A percentile compares a stretch with the other conserved stretches of the same genome.
These are phyloP conservation scores for Trinorchestia longiramus DNA, from an alignment of 1,140 invertebrate genomes.

Conservation along the genomic window DNA sequence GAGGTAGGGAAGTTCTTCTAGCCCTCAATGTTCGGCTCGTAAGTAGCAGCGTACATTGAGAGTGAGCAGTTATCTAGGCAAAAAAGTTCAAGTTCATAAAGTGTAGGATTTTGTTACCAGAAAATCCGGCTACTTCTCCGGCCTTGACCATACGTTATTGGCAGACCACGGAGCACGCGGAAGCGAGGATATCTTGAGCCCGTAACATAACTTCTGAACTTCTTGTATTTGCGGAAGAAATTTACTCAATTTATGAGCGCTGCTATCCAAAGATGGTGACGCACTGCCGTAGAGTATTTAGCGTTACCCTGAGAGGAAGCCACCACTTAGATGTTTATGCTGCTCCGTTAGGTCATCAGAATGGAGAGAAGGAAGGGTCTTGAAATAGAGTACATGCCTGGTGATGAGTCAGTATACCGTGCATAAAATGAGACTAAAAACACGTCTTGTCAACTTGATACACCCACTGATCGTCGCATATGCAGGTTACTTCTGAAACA, in stretches of 20 bases:
- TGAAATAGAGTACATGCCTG: neutral
- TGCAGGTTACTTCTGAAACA: neutral
- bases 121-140: neutral
- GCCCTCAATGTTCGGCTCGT: neutral
- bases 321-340: neutral
- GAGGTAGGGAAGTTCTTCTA: neutral
- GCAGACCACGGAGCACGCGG: neutral
- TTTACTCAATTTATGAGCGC: neutral
- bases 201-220: neutral
- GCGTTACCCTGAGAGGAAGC: neutral
- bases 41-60: neutral
- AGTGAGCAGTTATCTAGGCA: neutral
- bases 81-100: neutral
- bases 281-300: neutral
- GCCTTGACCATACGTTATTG: neutral
- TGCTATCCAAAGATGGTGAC: neutral
- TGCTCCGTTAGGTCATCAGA: neutral
- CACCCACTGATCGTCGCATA: neutral
- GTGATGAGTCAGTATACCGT: neutral
- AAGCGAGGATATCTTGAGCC: neutral
- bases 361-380: neutral
- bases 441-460: neutral
- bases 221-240: constrained; percentile 8
- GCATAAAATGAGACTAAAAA: neutral
- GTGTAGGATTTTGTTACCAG: neutral